Percentiles rank a stretch among this genome's conserved stretches.
These are phyloP conservation scores for Peromyscus eremicus DNA, from an alignment of 2,797 vertebrate species.

Conservation along the genomic window DNA sequence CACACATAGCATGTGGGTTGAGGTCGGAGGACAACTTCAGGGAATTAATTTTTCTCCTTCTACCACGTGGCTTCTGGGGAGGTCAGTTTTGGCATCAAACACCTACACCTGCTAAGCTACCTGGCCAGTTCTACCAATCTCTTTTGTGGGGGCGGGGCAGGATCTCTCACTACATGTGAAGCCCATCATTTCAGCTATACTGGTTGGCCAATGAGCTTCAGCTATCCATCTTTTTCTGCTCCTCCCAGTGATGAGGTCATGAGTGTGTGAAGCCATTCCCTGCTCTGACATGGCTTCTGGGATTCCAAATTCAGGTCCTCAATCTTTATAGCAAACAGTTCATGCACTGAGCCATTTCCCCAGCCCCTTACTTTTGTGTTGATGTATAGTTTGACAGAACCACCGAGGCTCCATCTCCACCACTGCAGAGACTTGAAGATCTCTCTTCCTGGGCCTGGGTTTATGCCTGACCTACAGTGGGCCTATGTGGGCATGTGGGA, in stretches of 20 bases:
- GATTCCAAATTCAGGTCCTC: not conserved
- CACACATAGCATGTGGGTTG: not conserved
- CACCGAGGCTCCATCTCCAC: fast-evolving
- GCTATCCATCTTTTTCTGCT: not conserved
- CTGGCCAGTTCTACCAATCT: not conserved
- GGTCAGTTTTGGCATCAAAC: too few species aligned
- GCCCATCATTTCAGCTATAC: not conserved
- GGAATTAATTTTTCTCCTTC: not conserved
- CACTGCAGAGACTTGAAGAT: not conserved
- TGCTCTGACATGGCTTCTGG: not conserved
- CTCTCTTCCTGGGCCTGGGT: not conserved
- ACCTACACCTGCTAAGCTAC: too few species aligned
- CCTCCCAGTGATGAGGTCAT: not conserved
- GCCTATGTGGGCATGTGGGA: fast-evolving
- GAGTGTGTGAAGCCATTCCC: not conserved
- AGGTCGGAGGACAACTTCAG: not conserved
- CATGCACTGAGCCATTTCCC: not conserved
- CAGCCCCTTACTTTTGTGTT: not conserved
- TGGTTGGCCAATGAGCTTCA: not conserved
- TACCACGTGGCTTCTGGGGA: not conserved
- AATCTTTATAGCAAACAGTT: not conserved
- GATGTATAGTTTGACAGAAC: not conserved
- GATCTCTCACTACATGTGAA: not conserved
- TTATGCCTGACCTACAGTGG: not conserved
- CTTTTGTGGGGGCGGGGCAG: not conserved